phyloP scores from a whole-genome alignment of 2,113 vertebrate species.

The Ploceus nigricollis region DNA sequence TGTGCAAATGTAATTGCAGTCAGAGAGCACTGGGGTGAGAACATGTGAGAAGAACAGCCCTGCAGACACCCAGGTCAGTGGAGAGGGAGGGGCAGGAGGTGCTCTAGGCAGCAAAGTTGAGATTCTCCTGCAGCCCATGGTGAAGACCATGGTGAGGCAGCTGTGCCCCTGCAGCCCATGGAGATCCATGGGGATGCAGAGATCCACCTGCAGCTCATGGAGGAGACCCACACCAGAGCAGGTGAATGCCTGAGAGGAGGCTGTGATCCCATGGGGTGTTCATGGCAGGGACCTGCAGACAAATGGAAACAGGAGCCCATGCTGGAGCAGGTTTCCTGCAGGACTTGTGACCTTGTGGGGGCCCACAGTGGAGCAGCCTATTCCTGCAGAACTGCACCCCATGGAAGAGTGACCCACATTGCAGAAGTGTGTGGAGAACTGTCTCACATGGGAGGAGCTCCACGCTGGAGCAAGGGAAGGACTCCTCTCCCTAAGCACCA shows the following conservation, averaged over 20 bases:
- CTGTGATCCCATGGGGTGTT: neutral
- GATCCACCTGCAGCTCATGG: neutral
- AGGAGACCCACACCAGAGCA: neutral
- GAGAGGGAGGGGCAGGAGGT: neutral
- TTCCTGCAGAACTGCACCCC: neutral
- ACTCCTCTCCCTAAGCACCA: neutral
- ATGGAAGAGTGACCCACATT: neutral
- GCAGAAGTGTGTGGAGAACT: neutral
- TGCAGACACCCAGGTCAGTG: neutral
- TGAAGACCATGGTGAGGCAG: neutral
- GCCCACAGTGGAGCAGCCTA: neutral
- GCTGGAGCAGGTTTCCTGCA: neutral
- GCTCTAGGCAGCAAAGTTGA: rapidly evolving
- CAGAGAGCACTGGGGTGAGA: neutral
- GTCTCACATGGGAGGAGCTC: neutral
- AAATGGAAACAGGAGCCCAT: neutral
- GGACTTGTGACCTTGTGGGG: neutral
- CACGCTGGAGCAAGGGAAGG: rapidly evolving
- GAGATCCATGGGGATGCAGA: neutral
- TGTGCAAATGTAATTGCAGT: neutral
- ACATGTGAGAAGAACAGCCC: neutral
- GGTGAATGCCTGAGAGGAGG: neutral
- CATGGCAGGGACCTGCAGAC: neutral
- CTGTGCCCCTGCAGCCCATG: neutral
- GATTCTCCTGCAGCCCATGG: neutral